Evolutionary conservation across 2,113 vertebrate genomes (phyloP).

Genomic region (Halichoeres trimaculatus): DNA sequence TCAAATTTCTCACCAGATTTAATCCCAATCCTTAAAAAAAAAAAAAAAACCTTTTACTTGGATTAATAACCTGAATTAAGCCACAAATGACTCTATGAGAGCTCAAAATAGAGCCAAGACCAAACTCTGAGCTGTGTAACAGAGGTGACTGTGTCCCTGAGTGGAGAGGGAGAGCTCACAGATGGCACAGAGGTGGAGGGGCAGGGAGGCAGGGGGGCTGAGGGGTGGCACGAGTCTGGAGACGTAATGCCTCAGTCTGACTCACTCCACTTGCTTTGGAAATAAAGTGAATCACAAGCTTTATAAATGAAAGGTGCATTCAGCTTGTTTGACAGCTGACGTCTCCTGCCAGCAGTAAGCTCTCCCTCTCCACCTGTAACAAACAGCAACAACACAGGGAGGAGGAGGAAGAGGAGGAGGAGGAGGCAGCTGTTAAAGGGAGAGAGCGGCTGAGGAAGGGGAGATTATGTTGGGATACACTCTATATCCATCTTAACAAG

Average conservation of each 20-base stretch:
- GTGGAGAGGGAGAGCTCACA: slow-evolving; percentile 61
- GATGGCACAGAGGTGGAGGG: slow-evolving; percentile 46
- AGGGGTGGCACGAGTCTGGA: slow-evolving; percentile 21
- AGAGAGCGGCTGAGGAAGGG: slow-evolving; percentile 33
- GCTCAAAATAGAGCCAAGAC: background rate
- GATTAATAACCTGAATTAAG: background rate
- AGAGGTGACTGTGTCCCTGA: slow-evolving; percentile 66
- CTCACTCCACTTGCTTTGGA: slow-evolving; percentile 56
- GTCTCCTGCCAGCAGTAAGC: slow-evolving; percentile 58
- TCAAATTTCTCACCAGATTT: background rate
- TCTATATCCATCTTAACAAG: slow-evolving; percentile 49
- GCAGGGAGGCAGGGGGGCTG: background rate
- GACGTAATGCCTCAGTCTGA: slow-evolving; percentile 49
- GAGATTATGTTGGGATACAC: slow-evolving; percentile 28
- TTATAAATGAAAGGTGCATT: slow-evolving; percentile 45
- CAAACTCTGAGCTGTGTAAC: slow-evolving; percentile 65
- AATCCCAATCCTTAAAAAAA: background rate
- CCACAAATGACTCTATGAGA: background rate
- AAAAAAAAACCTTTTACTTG: background rate
- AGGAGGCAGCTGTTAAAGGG: slow-evolving; percentile 56
- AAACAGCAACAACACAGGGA: slow-evolving; percentile 24
- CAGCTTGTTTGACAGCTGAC: slow-evolving; percentile 52
- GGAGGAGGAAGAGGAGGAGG: slow-evolving; percentile 48
- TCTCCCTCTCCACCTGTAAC: slow-evolving; percentile 38
- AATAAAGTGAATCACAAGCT: slow-evolving; percentile 57